These are phyloP conservation scores for Astur gentilis DNA, from an alignment of 2,113 vertebrate genomes.

Conservation along the genomic window DNA sequence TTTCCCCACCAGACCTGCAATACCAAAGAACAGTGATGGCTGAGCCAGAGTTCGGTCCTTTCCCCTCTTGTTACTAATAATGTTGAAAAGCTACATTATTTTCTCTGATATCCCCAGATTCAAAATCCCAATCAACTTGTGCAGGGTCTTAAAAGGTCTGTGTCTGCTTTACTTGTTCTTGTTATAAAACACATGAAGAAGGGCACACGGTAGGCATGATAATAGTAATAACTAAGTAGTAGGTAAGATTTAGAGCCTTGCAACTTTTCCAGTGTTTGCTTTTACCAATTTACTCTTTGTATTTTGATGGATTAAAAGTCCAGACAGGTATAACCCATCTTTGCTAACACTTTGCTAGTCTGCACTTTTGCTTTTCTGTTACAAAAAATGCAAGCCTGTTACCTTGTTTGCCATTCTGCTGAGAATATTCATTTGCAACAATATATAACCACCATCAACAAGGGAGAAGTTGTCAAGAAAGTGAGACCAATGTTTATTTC, in stretches of 20 bases:
- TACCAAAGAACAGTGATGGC: background rate
- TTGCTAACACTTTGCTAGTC: background rate
- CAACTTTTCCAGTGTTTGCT: background rate
- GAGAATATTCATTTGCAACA: background rate
- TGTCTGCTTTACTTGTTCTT: background rate
- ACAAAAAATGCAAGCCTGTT: background rate
- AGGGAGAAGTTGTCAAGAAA: background rate
- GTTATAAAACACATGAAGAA: background rate
- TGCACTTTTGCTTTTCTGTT: background rate
- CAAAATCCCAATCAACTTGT: background rate
- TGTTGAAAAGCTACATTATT: background rate
- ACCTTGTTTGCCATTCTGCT: background rate
- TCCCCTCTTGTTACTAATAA: background rate
- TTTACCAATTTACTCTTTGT: background rate
- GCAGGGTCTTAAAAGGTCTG: background rate
- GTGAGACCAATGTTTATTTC: background rate
- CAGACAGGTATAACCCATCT: background rate
- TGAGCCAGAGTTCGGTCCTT: background rate
- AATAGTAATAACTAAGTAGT: background rate
- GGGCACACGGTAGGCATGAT: background rate
- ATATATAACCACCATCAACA: background rate
- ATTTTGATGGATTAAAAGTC: background rate
- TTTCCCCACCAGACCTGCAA: background rate
- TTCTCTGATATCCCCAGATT: background rate
- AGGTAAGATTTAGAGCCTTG: background rate